These are phyloP conservation scores for Phalanger gymnotis DNA, from an alignment of 2,797 vertebrate genomes.

Conservation along the genomic window DNA sequence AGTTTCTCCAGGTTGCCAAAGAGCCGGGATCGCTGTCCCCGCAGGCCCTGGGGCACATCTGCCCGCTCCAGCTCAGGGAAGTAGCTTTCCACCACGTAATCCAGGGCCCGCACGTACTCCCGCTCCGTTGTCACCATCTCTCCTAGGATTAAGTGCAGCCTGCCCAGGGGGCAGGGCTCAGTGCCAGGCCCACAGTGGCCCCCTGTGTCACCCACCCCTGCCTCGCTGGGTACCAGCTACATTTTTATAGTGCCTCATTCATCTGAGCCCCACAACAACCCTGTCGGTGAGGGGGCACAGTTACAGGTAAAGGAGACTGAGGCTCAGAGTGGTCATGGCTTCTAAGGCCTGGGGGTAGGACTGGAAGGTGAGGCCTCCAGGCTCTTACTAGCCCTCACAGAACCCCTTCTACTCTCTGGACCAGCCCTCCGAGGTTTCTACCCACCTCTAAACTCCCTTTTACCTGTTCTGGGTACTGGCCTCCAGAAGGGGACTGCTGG, in stretches of 20 bases:
- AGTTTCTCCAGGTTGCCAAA: slow-evolving; percentile 98
- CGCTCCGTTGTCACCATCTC: slow-evolving; percentile 97
- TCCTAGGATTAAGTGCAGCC: slow-evolving; percentile 92
- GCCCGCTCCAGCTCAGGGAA: slow-evolving; percentile 95
- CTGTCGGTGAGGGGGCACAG: background rate
- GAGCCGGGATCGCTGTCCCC: slow-evolving; percentile 92
- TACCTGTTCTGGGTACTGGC: background rate
- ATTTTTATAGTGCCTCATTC: background rate
- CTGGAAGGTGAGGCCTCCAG: background rate
- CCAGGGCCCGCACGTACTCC: slow-evolving; percentile 93
- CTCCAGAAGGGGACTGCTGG: background rate
- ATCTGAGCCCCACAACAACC: background rate
- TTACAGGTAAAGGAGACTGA: background rate
- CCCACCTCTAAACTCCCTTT: background rate
- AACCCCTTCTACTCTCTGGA: too few relatives aligned
- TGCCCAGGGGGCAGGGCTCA: slow-evolving; percentile 64
- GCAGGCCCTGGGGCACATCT: slow-evolving; percentile 94
- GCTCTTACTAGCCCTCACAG: background rate
- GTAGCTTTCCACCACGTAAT: slow-evolving; percentile 94
- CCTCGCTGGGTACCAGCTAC: background rate
- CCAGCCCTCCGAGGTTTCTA: background rate
- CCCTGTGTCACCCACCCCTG: background rate
- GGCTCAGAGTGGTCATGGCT: background rate
- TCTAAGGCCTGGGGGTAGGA: background rate
- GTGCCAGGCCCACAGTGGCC: background rate